Evolutionary conservation across 2,888 invertebrate genomes (phyloP), one percentile per base, ranked within the genome.

Genomic region (Clitarchus hookeri): DNA sequence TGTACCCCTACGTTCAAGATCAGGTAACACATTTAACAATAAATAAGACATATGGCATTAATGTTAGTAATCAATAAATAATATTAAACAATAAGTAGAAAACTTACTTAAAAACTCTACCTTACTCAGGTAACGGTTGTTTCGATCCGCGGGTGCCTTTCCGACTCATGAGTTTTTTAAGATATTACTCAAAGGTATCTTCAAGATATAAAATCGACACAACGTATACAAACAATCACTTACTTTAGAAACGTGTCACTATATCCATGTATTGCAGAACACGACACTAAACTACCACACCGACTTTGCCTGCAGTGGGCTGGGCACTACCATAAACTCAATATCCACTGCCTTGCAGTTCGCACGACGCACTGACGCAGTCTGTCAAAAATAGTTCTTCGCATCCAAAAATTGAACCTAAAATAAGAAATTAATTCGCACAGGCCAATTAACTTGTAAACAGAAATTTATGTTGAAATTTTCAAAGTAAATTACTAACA

Each of bases 261-360:
- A 87, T 87, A 87, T 87, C 87, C 87, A 87, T 87, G 84, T 85
- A 86, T 83, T 53, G 54, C n/a, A 36, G 77, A 84, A 85, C 85
- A 85, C 44, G 84, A 84, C 26, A 48, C 86, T 84, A 23, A 80
- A 85, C 85, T 78, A 84, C 85, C 80, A 36, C 82, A 84, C 84
- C 86, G 44, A 86, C 54, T 86, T 85, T 82, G 53, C 80, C 85
- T 85, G 79, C 83, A 84, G 84, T 85, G 87, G 87, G 87, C 54
- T 85, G 84, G 87, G 87, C 87, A 87, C 87, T 84, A 44, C 48
- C 48, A 65, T 65, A 65, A 65, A 65, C 65, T 65, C 65, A n/a
- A 65, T 65, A 65, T 65, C 8, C 65, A 48, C 65, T 65, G 16
- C 8, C 65, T 65, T 23, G 65, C 65, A 19, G n/a, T 65, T 65